These are phyloP conservation scores for Catalaphyllia jardinei DNA, from an alignment of 64 coral and sea anemone species.

Conservation along the genomic window DNA sequence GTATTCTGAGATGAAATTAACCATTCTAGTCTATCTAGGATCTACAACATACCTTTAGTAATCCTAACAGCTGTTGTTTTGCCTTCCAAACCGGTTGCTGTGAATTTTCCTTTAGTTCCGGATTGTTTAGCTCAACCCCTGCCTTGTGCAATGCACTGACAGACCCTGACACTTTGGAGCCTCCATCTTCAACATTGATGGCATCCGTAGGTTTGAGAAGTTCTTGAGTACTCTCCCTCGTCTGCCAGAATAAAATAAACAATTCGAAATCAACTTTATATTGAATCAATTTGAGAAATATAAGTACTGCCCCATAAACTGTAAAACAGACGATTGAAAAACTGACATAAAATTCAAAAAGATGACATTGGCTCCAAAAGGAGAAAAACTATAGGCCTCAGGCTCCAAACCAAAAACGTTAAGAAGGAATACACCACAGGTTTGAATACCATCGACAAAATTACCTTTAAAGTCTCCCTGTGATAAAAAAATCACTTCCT, in stretches of 20 bases:
- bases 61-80: conserved; percentile 63
- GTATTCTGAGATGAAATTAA: too few relatives aligned
- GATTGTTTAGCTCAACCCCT: conserved; percentile 56
- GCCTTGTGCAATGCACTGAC: not conserved
- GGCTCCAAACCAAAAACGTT: too few relatives aligned
- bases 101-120: conserved; percentile 28
- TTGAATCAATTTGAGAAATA: not conserved
- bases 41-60: conserved; percentile 49
- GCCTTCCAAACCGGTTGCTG: conserved; percentile 15
- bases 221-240: not conserved
- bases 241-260: not conserved
- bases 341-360: too few relatives aligned
- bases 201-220: not conserved
- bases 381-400: too few relatives aligned
- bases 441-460: too few relatives aligned
- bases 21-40: not conserved
- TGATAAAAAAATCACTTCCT: too few relatives aligned
- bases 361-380: too few relatives aligned
- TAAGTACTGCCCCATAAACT: too few relatives aligned
- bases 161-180: conserved; percentile 12
- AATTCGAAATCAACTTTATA: not conserved
- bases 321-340: too few relatives aligned
- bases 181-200: conserved; percentile 38
- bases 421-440: too few relatives aligned
- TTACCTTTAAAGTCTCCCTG: too few relatives aligned